Evolutionary conservation across 2,888 invertebrate genomes (phyloP).

Genomic region (Cryptocheilus praepositus): DNA sequence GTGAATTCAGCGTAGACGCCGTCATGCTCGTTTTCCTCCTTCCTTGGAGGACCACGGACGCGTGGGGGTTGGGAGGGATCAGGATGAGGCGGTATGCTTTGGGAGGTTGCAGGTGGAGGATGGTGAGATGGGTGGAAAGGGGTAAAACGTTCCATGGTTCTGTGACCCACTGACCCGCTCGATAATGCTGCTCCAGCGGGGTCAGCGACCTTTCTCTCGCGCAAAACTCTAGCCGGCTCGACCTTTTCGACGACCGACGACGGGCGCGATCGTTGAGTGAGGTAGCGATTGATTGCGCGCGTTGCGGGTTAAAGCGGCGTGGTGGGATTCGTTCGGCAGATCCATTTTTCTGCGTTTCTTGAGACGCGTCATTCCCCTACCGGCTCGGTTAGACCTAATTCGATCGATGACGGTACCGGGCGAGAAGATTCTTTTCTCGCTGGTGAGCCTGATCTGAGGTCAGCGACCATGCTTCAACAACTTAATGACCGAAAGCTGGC

Average conservation of each 20-base stretch:
- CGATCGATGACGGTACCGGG: too few species aligned
- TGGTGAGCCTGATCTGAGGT: conserved; percentile 17
- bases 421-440: too few species aligned
- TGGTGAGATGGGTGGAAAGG: conserved; percentile 40
- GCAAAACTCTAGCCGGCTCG: conserved; percentile 56
- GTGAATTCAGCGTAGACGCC: conserved; percentile 31
- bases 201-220: conserved; percentile 72
- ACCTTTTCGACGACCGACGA: conserved; percentile 28
- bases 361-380: too few species aligned
- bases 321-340: too few species aligned
- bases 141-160: conserved; percentile 76
- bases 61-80: conserved; percentile 52
- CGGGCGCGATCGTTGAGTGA: background rate
- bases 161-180: conserved; percentile 82
- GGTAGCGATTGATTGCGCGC: too few species aligned
- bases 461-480: conserved; percentile 31
- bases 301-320: too few species aligned
- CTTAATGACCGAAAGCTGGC: conserved; percentile 39
- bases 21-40: conserved; percentile 31
- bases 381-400: too few species aligned
- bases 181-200: conserved; percentile 71
- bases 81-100: conserved; percentile 71
- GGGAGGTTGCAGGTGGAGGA: conserved; percentile 42
- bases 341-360: too few species aligned
- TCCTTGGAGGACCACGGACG: too few species aligned